These are phyloP conservation scores for Ctenoplectra terminalis DNA, from an alignment of 1,140 invertebrate genomes.

Conservation along the genomic window DNA sequence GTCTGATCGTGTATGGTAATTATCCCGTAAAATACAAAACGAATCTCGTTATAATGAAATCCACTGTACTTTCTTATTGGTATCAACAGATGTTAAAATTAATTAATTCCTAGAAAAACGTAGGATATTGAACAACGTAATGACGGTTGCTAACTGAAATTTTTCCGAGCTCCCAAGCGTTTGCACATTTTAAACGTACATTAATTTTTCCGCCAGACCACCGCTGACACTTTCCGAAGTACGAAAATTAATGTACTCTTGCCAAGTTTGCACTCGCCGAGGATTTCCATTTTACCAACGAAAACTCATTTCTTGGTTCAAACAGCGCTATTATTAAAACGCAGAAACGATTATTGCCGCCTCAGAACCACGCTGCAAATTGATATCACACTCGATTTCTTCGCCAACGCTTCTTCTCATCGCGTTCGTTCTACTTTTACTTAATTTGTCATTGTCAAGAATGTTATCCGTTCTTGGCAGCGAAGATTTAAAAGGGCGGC, in stretches of 20 bases:
- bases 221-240: not conserved
- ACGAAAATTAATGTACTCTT: no score
- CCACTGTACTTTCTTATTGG: no score
- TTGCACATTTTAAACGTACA: not conserved
- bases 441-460: constrained; percentile 58
- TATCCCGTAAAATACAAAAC: no score
- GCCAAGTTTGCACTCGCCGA: not conserved
- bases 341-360: not conserved
- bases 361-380: not conserved
- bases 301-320: not conserved
- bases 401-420: not conserved
- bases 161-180: no score
- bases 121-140: no score
- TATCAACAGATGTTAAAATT: no score
- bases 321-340: constrained; percentile 1
- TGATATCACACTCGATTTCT: constrained; percentile 18
- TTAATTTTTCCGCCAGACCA: not conserved
- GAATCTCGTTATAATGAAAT: no score
- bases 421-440: not conserved
- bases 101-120: no score
- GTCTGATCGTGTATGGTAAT: no score
- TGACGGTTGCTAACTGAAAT: no score
- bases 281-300: not conserved
- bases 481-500: constrained; percentile 41
- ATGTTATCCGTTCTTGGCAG: constrained; percentile 37